Percentiles rank a stretch among this genome's conserved stretches.
These are phyloP conservation scores for Eolophus roseicapilla DNA, from an alignment of 2,113 vertebrate species.

Conservation along the genomic window DNA sequence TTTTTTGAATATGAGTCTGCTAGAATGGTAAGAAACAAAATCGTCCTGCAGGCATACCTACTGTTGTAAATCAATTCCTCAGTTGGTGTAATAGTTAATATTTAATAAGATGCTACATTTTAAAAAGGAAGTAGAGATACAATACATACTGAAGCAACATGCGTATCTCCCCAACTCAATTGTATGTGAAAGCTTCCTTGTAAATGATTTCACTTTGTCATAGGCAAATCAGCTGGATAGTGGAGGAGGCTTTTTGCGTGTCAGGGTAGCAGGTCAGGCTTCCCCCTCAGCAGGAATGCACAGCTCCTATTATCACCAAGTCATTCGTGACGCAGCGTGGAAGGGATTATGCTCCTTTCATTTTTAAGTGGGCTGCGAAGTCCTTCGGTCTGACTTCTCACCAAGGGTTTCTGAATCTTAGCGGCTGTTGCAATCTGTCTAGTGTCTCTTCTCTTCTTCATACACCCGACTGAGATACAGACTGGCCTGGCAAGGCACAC, in stretches of 20 bases:
- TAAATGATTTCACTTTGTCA: neutral
- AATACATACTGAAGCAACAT: neutral
- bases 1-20: neutral
- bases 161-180: neutral
- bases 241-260: neutral
- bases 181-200: constrained; percentile 3
- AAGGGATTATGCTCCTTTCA: neutral
- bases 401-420: neutral
- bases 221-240: neutral
- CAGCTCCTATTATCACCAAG: neutral
- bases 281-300: neutral
- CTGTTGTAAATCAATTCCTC: constrained; percentile 52
- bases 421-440: rapidly evolving
- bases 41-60: neutral
- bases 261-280: neutral
- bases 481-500: neutral
- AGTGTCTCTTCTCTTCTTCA: neutral
- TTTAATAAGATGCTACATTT: constrained; percentile 58
- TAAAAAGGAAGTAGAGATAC: neutral
- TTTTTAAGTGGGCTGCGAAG: neutral
- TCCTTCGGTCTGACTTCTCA: neutral
- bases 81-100: constrained; percentile 49
- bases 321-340: rapidly evolving
- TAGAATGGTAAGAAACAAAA: neutral
- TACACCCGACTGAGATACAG: rapidly evolving